phyloP scores from a whole-genome alignment of 2,797 vertebrate species.

The Podargus strigoides region DNA sequence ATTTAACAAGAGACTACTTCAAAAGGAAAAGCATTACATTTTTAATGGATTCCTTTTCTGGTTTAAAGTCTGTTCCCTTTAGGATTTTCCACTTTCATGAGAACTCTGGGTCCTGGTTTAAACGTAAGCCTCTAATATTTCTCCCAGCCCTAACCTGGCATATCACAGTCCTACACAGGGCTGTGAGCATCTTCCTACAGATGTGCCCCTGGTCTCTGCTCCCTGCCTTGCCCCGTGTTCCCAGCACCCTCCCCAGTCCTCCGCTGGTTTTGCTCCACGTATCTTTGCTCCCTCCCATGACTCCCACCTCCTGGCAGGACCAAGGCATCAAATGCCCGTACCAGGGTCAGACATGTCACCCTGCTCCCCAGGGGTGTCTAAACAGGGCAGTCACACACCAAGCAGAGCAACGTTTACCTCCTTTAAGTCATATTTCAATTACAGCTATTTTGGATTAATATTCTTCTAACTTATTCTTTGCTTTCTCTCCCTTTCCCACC shows the following conservation, averaged over 20 bases:
- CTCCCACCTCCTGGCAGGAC: neutral
- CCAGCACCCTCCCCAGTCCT: neutral
- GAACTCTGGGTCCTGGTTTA: neutral
- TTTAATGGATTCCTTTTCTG: conserved; percentile 4
- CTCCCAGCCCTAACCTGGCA: neutral
- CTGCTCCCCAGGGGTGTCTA: neutral
- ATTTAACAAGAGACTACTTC: neutral
- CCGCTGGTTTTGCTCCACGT: accelerated
- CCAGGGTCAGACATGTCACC: neutral
- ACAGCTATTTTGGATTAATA: neutral
- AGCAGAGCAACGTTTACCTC: neutral
- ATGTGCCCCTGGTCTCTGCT: neutral
- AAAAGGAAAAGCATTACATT: conserved; percentile 14
- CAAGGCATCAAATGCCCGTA: neutral
- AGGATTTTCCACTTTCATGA: neutral
- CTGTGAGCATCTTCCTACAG: neutral
- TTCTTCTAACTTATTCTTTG: neutral
- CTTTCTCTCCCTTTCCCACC: neutral
- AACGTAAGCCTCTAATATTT: neutral
- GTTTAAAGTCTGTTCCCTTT: neutral
- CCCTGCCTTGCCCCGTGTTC: neutral
- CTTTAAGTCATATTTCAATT: neutral
- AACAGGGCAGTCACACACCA: neutral
- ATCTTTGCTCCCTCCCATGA: neutral
- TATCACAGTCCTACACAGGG: accelerated